Evolutionary conservation across 1,140 invertebrate genomes (phyloP).

Genomic region (Nautilus pompilius): DNA sequence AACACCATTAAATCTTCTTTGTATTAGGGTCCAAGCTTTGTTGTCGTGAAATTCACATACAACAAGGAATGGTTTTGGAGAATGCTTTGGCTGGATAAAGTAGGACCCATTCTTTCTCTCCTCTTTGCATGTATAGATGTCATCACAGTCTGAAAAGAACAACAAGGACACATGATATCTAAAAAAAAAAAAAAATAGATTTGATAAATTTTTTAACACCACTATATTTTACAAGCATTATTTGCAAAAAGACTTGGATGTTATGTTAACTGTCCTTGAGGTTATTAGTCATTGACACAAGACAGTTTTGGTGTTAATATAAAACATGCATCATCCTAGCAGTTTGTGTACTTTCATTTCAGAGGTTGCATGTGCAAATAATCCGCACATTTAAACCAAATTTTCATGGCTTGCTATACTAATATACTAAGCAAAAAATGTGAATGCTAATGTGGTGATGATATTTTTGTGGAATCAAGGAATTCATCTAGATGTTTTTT

Average conservation of each 20-base stretch:
- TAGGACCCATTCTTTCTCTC: constrained; percentile 59
- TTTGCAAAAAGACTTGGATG: not conserved
- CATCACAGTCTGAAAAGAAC: constrained; percentile 26
- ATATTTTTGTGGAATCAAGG: no score
- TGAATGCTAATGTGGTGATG: no score
- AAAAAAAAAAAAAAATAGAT: not conserved
- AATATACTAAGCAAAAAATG: no score
- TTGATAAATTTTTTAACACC: not conserved
- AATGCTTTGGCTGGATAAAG: constrained; percentile 67
- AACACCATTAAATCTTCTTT: constrained; percentile 70
- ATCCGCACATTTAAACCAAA: no score
- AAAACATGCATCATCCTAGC: no score
- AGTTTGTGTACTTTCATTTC: no score
- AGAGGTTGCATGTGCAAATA: no score
- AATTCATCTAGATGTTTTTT: no score
- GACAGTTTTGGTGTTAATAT: no score
- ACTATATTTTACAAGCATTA: not conserved
- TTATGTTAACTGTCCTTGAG: not conserved
- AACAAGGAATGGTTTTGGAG: constrained; percentile 69
- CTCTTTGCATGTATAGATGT: constrained; percentile 10
- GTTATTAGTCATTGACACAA: no score
- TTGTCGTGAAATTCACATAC: constrained; percentile 76
- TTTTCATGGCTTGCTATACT: no score
- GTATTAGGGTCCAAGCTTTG: constrained; percentile 82
- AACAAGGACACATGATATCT: no score